Conservation (phyloP, 2,113 vertebrate species). For the Spizaetus ornatus region DNA sequence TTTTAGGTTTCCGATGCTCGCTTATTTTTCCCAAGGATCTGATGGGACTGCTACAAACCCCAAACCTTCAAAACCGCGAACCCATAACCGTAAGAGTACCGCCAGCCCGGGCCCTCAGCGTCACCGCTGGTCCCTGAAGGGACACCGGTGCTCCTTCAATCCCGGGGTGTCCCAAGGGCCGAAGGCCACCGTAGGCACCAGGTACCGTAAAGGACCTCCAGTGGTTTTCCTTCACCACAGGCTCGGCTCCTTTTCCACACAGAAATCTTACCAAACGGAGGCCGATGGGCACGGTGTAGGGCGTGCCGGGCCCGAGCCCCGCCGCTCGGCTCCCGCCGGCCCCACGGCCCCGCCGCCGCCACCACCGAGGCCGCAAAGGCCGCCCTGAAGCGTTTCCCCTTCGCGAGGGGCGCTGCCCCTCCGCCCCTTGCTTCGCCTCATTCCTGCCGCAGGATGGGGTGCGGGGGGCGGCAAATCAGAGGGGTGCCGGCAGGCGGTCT, state of each 20-base stretch:
- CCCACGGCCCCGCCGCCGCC: too few relatives aligned
- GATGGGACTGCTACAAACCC: not conserved
- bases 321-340: accelerated
- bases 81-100: accelerated
- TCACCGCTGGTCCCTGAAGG: accelerated
- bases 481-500: accelerated
- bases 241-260: not conserved
- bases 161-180: not conserved
- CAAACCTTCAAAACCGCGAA: too few relatives aligned
- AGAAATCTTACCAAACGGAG: too few relatives aligned
- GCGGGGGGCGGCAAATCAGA: not conserved
- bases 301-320: accelerated
- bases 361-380: not conserved
- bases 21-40: not conserved
- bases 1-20: accelerated
- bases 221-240: accelerated
- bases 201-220: too few relatives aligned
- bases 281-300: accelerated
- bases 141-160: accelerated
- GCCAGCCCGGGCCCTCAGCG: accelerated
- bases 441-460: not conserved
- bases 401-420: too few relatives aligned
- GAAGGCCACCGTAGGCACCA: not conserved
- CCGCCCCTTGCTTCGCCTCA: not conserved
- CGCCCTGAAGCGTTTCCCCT: not conserved